phyloP scores from a whole-genome alignment of 2,113 vertebrate genomes.

The Sinosuthora webbiana region DNA sequence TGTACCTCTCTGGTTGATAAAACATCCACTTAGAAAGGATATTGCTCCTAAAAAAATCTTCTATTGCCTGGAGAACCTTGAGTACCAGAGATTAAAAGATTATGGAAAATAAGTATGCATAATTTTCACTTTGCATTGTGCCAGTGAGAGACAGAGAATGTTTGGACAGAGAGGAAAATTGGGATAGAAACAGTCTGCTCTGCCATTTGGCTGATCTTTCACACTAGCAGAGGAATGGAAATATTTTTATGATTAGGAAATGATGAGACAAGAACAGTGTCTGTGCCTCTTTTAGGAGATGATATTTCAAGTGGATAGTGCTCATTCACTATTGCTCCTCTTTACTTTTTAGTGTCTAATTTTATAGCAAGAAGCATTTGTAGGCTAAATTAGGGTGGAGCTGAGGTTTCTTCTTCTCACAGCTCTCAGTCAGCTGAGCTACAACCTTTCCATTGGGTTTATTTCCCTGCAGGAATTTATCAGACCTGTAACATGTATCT shows the following conservation, averaged over 20 bases:
- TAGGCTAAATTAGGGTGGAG: background rate
- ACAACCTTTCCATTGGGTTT: background rate
- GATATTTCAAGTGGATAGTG: background rate
- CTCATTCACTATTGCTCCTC: background rate
- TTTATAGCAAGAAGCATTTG: background rate
- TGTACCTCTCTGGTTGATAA: background rate
- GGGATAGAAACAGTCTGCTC: slow-evolving; percentile 37
- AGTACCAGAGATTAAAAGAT: slow-evolving; percentile 21
- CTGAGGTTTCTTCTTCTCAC: background rate
- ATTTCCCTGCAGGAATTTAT: background rate
- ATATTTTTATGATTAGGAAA: background rate
- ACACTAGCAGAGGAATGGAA: slow-evolving; percentile 1
- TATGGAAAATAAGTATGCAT: background rate
- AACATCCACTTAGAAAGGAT: background rate
- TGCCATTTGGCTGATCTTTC: slow-evolving; percentile 46
- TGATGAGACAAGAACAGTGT: background rate
- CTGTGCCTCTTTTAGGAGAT: background rate
- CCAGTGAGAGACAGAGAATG: slow-evolving; percentile 7
- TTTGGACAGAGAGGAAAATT: slow-evolving; percentile 31
- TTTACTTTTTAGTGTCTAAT: background rate
- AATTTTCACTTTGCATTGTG: slow-evolving; percentile 46
- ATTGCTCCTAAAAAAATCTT: background rate
- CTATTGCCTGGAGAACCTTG: background rate
- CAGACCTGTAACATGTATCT: background rate
- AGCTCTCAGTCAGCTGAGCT: background rate